Evolutionary conservation across 2,888 invertebrate species (phyloP).

Genomic region (Piscicola geometra): DNA sequence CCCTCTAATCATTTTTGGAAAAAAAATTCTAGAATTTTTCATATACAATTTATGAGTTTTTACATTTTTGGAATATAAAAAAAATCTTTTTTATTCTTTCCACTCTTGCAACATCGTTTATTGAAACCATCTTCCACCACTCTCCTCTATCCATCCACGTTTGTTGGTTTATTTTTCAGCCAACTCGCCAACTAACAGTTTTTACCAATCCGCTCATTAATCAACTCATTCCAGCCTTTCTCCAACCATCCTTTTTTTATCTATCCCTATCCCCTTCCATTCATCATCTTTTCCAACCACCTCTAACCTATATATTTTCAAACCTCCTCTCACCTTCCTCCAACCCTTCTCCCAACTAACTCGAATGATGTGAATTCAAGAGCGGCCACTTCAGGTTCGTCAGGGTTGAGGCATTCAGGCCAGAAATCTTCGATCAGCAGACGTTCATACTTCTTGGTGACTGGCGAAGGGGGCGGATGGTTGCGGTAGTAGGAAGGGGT

Average conservation of each 20-base stretch:
- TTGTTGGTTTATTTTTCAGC: too few relatives aligned
- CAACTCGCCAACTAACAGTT: too few relatives aligned
- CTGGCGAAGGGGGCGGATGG: constrained; percentile 29
- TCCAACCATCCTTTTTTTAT: background rate
- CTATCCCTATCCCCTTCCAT: background rate
- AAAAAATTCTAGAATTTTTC: too few relatives aligned
- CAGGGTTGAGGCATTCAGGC: constrained; percentile 22
- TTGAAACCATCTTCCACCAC: too few relatives aligned
- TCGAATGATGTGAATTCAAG: constrained; percentile 34
- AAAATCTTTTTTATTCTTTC: too few relatives aligned
- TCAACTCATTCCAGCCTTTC: too few relatives aligned
- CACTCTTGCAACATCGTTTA: too few relatives aligned
- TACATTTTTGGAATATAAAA: too few relatives aligned
- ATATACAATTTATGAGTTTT: too few relatives aligned
- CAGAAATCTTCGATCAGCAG: constrained; percentile 35
- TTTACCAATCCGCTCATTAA: too few relatives aligned
- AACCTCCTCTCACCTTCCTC: background rate
- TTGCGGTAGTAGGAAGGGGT: constrained; percentile 33
- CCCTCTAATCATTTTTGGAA: too few relatives aligned
- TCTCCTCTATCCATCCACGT: too few relatives aligned
- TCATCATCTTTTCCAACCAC: background rate
- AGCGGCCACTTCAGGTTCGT: background rate
- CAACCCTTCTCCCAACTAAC: constrained; percentile 19
- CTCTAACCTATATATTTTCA: background rate
- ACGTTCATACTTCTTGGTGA: constrained; percentile 14